Percentiles rank a stretch among this genome's conserved stretches.
These are phyloP conservation scores for Eristalis tenax DNA, from an alignment of 2,888 invertebrate species.

Conservation along the genomic window DNA sequence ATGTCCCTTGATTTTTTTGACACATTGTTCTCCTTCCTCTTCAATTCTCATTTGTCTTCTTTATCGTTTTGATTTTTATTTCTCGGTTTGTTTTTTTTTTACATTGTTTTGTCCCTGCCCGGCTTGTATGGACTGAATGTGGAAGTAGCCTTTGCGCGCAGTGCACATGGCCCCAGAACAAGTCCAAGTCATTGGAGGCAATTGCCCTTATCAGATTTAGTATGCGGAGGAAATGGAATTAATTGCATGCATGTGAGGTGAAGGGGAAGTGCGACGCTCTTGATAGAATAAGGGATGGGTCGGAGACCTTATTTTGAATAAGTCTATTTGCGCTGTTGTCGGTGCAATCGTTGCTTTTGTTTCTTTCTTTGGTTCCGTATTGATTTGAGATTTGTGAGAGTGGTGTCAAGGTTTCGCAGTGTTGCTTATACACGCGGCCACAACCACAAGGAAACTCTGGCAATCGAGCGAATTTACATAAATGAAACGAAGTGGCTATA, in stretches of 20 bases:
- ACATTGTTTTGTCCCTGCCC: neutral
- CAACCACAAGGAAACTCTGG: no score
- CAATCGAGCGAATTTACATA: no score
- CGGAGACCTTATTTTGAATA: slow-evolving; percentile 33
- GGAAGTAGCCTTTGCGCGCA: slow-evolving; percentile 32
- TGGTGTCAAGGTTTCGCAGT: slow-evolving; percentile 6
- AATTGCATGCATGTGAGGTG: slow-evolving; percentile 26
- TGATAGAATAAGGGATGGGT: slow-evolving; percentile 6
- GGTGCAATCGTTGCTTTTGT: neutral
- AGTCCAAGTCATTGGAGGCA: slow-evolving; percentile 16
- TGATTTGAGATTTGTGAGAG: neutral
- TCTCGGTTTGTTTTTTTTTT: neutral
- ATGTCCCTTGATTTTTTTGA: slow-evolving; percentile 71
- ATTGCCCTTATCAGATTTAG: slow-evolving; percentile 44
- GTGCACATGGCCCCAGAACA: slow-evolving; percentile 16
- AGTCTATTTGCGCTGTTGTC: neutral
- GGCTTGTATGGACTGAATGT: slow-evolving; percentile 16
- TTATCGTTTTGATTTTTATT: slow-evolving; percentile 8
- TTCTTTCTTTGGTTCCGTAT: no score
- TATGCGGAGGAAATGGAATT: slow-evolving; percentile 41
- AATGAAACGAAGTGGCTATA: no score
- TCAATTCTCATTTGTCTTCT: neutral
- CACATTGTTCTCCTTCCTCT: slow-evolving; percentile 36
- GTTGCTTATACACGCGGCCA: no score
- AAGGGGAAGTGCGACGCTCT: neutral